Base-by-base conservation (phyloP, 2,113 vertebrate species). In the Calypte anna region DNA sequence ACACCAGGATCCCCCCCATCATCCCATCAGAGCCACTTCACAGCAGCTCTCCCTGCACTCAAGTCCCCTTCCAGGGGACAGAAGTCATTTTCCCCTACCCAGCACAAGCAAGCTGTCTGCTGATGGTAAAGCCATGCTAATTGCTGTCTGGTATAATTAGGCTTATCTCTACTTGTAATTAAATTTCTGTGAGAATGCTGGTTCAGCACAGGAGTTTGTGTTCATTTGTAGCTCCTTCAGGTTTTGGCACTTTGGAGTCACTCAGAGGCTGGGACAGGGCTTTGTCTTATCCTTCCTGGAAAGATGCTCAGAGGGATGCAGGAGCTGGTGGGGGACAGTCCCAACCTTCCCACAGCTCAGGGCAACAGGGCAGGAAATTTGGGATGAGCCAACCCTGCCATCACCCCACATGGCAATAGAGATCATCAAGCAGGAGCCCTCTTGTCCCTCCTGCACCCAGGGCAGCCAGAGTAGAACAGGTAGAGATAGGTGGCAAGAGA, bases 1-100 rank as follows among this genome's bases (percentile, higher is more conserved):
- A 27, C 0, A 8, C n/a, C 12, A 13, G 2, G 1, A 10, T 38
- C 8, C 74, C 68, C 58, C 3, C 8, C 31, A 38, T 27, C 7
- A 8, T 6, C 58, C 50, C n/a, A 4, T 31, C 57, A 23, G 46
- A 36, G 13, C 30, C 44, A 5, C 2, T 31, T 23, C 40, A 25
- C 12, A 3, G 55, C 28, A 51, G 59, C 33, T 40, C 25, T 12
- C 31, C 3, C 20, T 2, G 10, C 67, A 14, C 43, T 6, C n/a
- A 21, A 10, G 6, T 15, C 13, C 40, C 21, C 10, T 57, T 22
- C 21, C 24, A 3, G 6, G 11, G 33, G 9, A 21, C 38, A 46
- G 44, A 10, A 77, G 20, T 11, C 38, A 5, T 50, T 36, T 54
- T 5, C 18, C 58, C 33, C 33, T 61, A 33, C 61, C 55, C 40